These are phyloP conservation scores for Euzophera pinguis DNA, from an alignment of 2,888 invertebrate genomes.

Conservation along the genomic window DNA sequence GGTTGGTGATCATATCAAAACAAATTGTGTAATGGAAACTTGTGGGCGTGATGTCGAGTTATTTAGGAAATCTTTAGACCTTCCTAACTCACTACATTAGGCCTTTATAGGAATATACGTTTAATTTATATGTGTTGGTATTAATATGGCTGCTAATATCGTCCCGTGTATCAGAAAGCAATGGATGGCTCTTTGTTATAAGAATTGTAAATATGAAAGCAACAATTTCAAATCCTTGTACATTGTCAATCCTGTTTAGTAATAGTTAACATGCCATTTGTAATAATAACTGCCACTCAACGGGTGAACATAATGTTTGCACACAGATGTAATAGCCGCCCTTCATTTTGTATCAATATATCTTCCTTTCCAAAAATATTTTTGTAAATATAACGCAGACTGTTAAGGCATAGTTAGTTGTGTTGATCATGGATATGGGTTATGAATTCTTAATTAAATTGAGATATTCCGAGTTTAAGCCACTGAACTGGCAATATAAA, in stretches of 20 bases:
- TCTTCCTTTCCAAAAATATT: conserved; percentile 54
- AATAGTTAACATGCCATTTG: conserved; percentile 43
- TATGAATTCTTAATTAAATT: conserved; percentile 75
- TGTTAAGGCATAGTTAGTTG: conserved; percentile 53
- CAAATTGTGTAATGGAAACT: background rate
- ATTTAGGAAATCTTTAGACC: conserved; percentile 4
- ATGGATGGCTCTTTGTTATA: conserved; percentile 33
- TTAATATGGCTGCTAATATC: conserved; percentile 18
- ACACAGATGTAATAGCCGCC: conserved; percentile 31
- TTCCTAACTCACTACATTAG: background rate
- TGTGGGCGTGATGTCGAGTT: conserved; percentile 5
- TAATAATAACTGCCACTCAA: conserved; percentile 31
- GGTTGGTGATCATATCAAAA: conserved; percentile 12
- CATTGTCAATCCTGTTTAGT: conserved; percentile 43
- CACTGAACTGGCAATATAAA: conserved; percentile 72
- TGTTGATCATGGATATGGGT: conserved; percentile 61
- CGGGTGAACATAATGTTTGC: conserved; percentile 30
- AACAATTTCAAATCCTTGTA: conserved; percentile 36
- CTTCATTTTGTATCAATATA: conserved; percentile 62
- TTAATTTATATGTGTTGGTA: background rate
- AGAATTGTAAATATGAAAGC: conserved; percentile 41
- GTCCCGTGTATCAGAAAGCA: conserved; percentile 12
- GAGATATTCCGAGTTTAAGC: conserved; percentile 78
- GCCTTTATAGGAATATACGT: background rate
- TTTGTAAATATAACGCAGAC: conserved; percentile 65